Base-by-base conservation (phyloP, 2,113 vertebrate genomes). In the Xiphias gladius region DNA sequence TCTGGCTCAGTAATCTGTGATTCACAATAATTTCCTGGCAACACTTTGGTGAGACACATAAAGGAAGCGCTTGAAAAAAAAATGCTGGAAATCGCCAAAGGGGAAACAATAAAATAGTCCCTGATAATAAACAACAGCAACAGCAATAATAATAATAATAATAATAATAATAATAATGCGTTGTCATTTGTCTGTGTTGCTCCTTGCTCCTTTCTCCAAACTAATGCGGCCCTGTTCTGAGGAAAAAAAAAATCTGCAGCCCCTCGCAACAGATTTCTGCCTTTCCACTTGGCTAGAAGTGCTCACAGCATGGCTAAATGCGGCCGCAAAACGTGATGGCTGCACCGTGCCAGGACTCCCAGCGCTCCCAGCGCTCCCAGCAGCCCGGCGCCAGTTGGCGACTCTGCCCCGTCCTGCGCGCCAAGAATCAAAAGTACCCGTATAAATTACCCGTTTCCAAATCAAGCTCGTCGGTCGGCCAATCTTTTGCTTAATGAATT, bases 231-330 rank as follows among this genome's bases (percentile, higher is more conserved):
- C 50, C 64, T 73, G 59, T 79, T 75, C 9, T 71, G 66, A 80
- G 26, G 52, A 80, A 69, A 67, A 35, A 35, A 35, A 3, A 35
- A 35, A 35, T 80, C 75, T 87, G 84, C 86, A 82, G 84, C 87
- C 85, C 85, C 88, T 79, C 83, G 84, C 89, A 92, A 86, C 91
- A 90, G 93, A 89, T 89, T 93, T 91, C 43, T 83, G 87, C 82
- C 83, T 88, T 89, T 94, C 91, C 94, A 90, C 93, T 93, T 90
- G 90, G 92, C 93, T 92, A 82, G 75, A 89, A 73, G 82, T 72
- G 88, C 88, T 82, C 94, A 24, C 94, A 94, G 95, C 94, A 79
- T 90, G 94, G 86, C 90, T 95, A 95, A 96, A 94, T 86, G 92
- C 94, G 93, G 84, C 87, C 92, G 92, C 92, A 93, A 91, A 94